These are phyloP conservation scores for Mimachlamys varia DNA, from an alignment of 2,888 invertebrate species.

Conservation along the genomic window DNA sequence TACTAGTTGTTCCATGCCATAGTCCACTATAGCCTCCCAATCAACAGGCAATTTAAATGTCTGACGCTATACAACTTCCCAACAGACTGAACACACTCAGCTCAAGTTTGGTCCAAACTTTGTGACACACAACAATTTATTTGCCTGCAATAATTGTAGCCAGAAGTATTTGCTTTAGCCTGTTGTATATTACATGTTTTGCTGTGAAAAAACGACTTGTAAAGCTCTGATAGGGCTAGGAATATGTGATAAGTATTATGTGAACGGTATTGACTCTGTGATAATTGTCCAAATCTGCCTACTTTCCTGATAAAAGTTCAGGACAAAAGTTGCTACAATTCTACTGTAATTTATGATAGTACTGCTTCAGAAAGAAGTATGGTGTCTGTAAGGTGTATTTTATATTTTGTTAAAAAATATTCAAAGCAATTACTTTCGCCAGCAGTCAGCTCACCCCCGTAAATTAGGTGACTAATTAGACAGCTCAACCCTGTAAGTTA, in stretches of 20 bases:
- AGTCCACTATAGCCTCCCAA: constrained; percentile 2
- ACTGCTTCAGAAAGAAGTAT: neutral
- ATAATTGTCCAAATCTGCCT: neutral
- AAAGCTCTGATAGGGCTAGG: constrained; percentile 13
- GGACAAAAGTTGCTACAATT: constrained; percentile 23
- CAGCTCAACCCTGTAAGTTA: too few species aligned
- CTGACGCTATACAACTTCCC: neutral
- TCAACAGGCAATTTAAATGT: constrained; percentile 18
- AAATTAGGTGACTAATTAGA: too few species aligned
- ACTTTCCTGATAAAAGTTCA: neutral
- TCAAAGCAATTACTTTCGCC: too few species aligned
- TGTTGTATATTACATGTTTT: neutral
- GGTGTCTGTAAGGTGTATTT: too few species aligned
- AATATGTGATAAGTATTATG: constrained; percentile 28
- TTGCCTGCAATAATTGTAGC: constrained; percentile 22
- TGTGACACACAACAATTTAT: constrained; percentile 3
- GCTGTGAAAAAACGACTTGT: constrained; percentile 4
- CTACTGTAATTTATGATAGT: neutral
- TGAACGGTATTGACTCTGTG: neutral
- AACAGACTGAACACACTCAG: neutral
- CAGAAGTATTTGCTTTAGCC: neutral
- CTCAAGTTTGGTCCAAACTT: neutral
- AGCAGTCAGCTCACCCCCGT: too few species aligned
- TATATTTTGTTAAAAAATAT: too few species aligned
- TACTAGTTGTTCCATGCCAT: neutral